Conservation (phyloP, 2,797 vertebrate genomes). For the Erpetoichthys calabaricus region DNA sequence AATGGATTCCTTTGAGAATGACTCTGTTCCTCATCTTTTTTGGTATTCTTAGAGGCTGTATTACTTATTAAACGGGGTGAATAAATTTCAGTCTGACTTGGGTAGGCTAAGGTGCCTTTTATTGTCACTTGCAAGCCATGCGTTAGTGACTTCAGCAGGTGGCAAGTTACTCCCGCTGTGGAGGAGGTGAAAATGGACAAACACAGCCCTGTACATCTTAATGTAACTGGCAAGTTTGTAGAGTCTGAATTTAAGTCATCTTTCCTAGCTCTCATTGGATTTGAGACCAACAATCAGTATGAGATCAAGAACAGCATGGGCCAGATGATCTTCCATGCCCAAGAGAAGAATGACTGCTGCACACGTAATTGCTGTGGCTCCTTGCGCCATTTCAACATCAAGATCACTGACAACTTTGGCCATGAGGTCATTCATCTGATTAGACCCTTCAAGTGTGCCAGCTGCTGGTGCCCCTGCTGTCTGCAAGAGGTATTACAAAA, state of each 20-base stretch:
- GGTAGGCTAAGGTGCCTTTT: no score
- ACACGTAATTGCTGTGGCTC: constrained; percentile 75
- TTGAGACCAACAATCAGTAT: constrained; percentile 72
- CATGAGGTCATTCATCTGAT: constrained; percentile 68
- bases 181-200: not conserved
- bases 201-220: not conserved
- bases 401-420: constrained; percentile 61
- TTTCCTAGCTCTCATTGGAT: constrained; percentile 56
- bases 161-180: not conserved
- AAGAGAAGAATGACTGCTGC: constrained; percentile 75
- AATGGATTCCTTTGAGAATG: no score
- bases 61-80: no score
- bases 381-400: constrained; percentile 69
- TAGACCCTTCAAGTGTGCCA: constrained; percentile 64
- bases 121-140: no score
- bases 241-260: not conserved
- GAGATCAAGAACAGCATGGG: constrained; percentile 70
- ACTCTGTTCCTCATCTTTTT: no score
- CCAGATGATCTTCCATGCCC: constrained; percentile 66
- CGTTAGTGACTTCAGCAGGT: no score
- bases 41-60: no score
- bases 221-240: not conserved
- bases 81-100: no score
- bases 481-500: constrained; percentile 60
- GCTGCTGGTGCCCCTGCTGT: constrained; percentile 74